Percentiles rank a stretch among this genome's conserved stretches.
Conservation (phyloP, 2,888 invertebrate species). For the Galerucella nymphaeae region DNA sequence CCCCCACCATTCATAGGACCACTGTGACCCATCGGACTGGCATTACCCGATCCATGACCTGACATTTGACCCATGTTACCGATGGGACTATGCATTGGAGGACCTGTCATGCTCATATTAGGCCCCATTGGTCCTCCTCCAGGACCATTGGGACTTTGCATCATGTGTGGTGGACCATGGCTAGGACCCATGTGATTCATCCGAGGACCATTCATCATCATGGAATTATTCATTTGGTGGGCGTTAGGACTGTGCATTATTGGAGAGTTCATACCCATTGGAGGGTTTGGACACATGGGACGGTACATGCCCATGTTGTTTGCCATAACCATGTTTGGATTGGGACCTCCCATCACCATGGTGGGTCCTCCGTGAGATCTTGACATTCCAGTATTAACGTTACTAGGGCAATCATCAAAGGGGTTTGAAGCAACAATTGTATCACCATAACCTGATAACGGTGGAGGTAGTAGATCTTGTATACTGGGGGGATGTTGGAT, state of each 20-base stretch:
- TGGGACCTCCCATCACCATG: conserved; percentile 60
- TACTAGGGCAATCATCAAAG: conserved; percentile 87
- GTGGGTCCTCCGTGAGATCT: conserved; percentile 55
- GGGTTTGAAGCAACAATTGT: conserved; percentile 95
- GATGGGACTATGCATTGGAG: conserved; percentile 72
- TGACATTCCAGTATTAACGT: conserved; percentile 61
- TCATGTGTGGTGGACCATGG: conserved; percentile 63
- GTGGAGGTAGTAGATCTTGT: conserved; percentile 83
- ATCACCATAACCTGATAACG: conserved; percentile 89
- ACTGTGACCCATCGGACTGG: conserved; percentile 53
- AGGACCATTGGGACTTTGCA: conserved; percentile 73
- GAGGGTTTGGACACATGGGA: conserved; percentile 68
- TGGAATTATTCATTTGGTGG: conserved; percentile 61
- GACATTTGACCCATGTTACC: conserved; percentile 72
- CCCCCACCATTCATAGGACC: conserved; percentile 80
- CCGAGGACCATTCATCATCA: conserved; percentile 66
- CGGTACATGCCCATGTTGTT: conserved; percentile 68
- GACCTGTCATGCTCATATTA: conserved; percentile 50
- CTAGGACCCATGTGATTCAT: conserved; percentile 60
- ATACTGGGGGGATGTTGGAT: conserved; percentile 77
- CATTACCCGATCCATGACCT: conserved; percentile 53
- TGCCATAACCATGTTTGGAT: conserved; percentile 57
- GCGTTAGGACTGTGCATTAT: conserved; percentile 65
- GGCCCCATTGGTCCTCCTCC: conserved; percentile 69
- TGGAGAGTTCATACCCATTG: conserved; percentile 60